These are phyloP conservation scores for Himalopsyche anomala DNA, from an alignment of 2,888 invertebrate genomes.

Conservation along the genomic window DNA sequence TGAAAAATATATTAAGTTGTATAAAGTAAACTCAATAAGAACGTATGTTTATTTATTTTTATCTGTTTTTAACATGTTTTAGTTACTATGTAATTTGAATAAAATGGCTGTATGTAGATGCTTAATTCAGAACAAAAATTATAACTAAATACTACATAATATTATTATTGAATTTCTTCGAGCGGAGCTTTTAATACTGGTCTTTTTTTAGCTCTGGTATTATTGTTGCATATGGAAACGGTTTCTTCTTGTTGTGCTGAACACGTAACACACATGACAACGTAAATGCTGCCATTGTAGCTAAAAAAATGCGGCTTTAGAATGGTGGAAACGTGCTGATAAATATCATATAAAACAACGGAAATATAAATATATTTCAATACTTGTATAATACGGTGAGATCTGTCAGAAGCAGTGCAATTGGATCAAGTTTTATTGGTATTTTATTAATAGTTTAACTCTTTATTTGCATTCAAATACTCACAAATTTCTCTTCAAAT, in stretches of 20 bases:
- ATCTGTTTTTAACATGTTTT: too few species aligned
- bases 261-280: not conserved
- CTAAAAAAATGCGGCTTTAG: not conserved
- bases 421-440: not conserved
- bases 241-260: not conserved
- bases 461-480: too few species aligned
- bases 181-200: not conserved
- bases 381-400: not conserved
- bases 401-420: not conserved
- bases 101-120: too few species aligned
- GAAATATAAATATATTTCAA: conserved; percentile 7
- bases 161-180: not conserved
- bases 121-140: too few species aligned
- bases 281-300: conserved; percentile 11
- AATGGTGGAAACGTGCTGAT: not conserved
- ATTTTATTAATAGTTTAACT: too few species aligned
- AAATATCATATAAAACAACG: not conserved
- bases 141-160: too few species aligned
- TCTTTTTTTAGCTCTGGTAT: not conserved
- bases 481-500: too few species aligned
- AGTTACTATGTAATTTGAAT: too few species aligned
- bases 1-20: too few species aligned
- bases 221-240: not conserved
- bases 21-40: too few species aligned
- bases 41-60: too few species aligned